Conservation (phyloP, 2,797 vertebrate genomes). For the Takifugu rubripes region DNA sequence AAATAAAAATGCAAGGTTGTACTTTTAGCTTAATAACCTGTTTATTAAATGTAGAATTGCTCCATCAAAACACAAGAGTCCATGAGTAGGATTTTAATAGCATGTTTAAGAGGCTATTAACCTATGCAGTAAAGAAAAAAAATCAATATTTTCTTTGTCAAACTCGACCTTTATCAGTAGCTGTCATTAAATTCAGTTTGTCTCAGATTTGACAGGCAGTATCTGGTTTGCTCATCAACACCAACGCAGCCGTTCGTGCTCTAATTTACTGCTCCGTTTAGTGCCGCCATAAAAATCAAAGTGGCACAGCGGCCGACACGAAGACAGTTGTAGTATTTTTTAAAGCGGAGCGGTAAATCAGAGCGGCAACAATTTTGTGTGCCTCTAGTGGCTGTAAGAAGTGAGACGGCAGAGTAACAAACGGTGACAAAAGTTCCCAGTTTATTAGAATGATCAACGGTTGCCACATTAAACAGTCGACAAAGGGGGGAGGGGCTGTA, state of each 20-base stretch:
- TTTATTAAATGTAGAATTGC: too few species aligned
- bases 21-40: too few species aligned
- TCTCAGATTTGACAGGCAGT: too few species aligned
- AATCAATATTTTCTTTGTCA: background rate
- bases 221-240: background rate
- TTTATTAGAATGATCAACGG: constrained; percentile 57
- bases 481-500: constrained; percentile 11
- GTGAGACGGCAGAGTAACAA: background rate
- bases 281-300: background rate
- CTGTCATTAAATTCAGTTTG: background rate
- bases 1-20: too few species aligned
- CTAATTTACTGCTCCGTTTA: background rate
- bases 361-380: background rate
- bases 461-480: constrained; percentile 37
- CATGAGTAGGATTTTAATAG: too few species aligned
- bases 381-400: background rate
- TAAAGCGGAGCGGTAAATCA: background rate
- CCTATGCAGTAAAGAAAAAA: too few species aligned
- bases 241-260: background rate
- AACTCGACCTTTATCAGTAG: background rate
- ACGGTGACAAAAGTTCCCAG: constrained; percentile 31
- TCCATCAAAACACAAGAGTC: too few species aligned
- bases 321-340: background rate
- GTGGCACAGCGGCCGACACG: background rate
- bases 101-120: too few species aligned